These are phyloP conservation scores for Vicugna pacos DNA, from an alignment of 2,113 vertebrate species.

Conservation along the genomic window DNA sequence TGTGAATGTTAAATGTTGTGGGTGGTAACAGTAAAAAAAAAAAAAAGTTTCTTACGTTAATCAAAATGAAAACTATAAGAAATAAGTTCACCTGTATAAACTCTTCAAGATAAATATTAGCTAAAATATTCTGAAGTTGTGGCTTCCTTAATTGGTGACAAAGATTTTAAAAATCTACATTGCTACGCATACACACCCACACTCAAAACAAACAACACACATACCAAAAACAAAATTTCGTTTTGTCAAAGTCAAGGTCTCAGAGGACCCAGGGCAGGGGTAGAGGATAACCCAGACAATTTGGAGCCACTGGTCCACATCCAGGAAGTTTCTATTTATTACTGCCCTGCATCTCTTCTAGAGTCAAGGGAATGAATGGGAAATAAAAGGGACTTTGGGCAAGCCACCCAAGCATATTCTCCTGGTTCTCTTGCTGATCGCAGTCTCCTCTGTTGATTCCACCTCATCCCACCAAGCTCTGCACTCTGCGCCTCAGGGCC, in stretches of 20 bases:
- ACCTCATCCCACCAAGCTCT: background rate
- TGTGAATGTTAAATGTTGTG: background rate
- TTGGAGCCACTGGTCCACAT: background rate
- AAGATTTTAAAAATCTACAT: background rate
- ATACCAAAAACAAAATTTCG: too few species aligned
- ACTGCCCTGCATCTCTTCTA: background rate
- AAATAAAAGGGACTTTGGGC: background rate
- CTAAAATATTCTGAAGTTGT: background rate
- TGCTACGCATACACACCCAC: background rate
- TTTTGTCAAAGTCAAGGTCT: background rate
- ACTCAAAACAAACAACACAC: background rate
- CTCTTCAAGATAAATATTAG: background rate
- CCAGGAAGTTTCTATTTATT: background rate
- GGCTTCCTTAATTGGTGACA: background rate
- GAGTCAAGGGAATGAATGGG: background rate
- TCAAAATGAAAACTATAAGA: conserved; percentile 45
- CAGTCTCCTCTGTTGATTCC: background rate
- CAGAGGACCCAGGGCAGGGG: background rate
- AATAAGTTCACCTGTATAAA: background rate
- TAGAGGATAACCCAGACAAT: background rate
- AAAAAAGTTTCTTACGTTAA: background rate
- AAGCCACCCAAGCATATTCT: background rate
- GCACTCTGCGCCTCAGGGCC: background rate
- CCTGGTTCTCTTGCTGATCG: background rate
- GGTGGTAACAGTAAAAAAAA: background rate